Evolutionary conservation across 2,888 invertebrate genomes (phyloP).

Genomic region (Dasysyrphus albostriatus): DNA sequence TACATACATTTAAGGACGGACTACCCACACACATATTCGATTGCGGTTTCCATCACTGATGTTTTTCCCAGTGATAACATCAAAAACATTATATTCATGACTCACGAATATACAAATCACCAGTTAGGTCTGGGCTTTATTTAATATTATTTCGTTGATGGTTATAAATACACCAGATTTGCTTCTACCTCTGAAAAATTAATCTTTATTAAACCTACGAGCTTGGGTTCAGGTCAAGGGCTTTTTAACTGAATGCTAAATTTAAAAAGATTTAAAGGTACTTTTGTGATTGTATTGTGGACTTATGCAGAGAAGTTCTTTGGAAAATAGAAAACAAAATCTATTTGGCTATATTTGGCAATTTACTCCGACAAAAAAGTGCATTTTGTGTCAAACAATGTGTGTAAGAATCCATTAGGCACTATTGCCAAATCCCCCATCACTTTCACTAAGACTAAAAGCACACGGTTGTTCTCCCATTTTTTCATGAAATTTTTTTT

Average conservation of each 20-base stretch:
- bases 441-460: constrained; percentile 4
- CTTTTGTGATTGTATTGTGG: neutral
- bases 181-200: no score
- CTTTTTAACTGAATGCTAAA: neutral
- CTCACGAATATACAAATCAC: no score
- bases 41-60: no score
- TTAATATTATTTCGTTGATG: no score
- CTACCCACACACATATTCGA: no score
- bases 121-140: no score
- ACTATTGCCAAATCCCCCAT: neutral
- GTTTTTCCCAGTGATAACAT: no score
- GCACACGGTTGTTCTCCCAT: neutral
- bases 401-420: constrained; percentile 5
- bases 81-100: no score
- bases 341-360: neutral
- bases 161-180: no score
- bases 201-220: no score
- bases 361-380: neutral
- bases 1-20: no score
- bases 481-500: constrained; percentile 4
- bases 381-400: neutral
- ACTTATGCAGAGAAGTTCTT: neutral
- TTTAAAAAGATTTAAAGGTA: neutral
- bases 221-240: neutral
- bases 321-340: neutral